phyloP scores from a whole-genome alignment of 1,140 invertebrate genomes.

The Ylistrum balloti region DNA sequence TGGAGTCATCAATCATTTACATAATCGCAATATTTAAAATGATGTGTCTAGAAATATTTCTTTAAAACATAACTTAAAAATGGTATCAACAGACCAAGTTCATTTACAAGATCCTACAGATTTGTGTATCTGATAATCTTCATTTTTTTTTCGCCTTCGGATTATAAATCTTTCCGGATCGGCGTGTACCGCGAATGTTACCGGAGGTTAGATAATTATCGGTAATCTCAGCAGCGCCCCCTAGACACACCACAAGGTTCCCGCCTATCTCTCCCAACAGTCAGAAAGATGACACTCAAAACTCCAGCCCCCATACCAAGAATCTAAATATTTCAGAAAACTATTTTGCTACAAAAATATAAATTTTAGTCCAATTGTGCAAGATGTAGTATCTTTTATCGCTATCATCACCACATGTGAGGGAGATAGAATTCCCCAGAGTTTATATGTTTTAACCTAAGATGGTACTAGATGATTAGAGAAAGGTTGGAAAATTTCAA shows the following conservation, averaged over 20 bases:
- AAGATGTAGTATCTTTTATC: slow-evolving; percentile 39
- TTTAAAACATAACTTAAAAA: neutral
- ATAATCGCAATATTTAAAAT: neutral
- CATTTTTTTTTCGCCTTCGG: neutral
- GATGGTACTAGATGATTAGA: neutral
- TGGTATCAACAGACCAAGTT: neutral
- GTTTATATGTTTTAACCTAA: slow-evolving; percentile 19
- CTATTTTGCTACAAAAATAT: slow-evolving; percentile 35
- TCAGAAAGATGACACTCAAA: slow-evolving; percentile 38
- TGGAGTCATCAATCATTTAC: neutral
- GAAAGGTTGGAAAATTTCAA: slow-evolving; percentile 39
- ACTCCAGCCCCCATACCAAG: slow-evolving; percentile 23
- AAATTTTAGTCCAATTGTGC: slow-evolving; percentile 39
- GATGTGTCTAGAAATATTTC: neutral
- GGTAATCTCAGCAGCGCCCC: slow-evolving; percentile 10
- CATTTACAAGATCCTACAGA: too few species aligned
- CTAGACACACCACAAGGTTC: slow-evolving; percentile 13
- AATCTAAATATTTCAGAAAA: slow-evolving; percentile 35
- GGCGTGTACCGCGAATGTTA: neutral
- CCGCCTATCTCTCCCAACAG: slow-evolving; percentile 16
- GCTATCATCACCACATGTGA: neutral
- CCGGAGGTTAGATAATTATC: slow-evolving; percentile 16
- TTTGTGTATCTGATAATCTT: neutral
- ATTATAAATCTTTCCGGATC: slow-evolving; percentile 31
- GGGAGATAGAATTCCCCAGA: neutral